Conservation (phyloP, 2,113 vertebrate genomes). For the Camelus bactrianus region DNA sequence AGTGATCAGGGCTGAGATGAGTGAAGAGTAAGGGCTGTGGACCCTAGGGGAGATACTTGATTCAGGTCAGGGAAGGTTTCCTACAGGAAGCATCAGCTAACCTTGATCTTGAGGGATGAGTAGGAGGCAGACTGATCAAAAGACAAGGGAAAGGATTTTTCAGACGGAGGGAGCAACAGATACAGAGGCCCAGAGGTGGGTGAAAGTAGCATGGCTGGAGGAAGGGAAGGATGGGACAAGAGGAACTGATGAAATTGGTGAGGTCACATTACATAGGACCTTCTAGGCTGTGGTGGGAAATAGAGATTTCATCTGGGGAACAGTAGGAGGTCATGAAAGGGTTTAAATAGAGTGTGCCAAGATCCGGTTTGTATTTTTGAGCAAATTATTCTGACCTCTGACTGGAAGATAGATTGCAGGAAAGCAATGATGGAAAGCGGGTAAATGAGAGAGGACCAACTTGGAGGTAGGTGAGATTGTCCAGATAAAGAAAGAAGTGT, state of each 20-base stretch:
- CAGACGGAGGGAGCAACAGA: neutral
- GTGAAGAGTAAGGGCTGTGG: neutral
- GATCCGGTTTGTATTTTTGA: neutral
- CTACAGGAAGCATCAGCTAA: neutral
- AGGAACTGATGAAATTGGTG: neutral
- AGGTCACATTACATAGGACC: neutral
- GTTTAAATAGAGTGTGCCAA: neutral
- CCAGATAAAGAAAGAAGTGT: neutral
- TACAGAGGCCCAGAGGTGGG: neutral
- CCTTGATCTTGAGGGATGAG: neutral
- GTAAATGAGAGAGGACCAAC: neutral
- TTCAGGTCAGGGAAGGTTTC: neutral
- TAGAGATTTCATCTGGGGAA: neutral
- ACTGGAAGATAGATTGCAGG: neutral
- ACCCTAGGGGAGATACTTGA: too few species aligned
- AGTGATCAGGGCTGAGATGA: neutral
- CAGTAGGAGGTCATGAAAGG: neutral
- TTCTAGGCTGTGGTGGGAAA: neutral
- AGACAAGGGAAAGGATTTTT: neutral
- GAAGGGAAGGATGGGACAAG: neutral
- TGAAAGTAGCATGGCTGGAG: neutral
- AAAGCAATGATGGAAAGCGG: neutral
- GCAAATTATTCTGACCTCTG: neutral
- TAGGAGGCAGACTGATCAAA: neutral
- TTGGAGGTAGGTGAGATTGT: neutral